These are phyloP conservation scores for Aptenodytes patagonicus DNA, from an alignment of 2,113 vertebrate genomes.

Conservation along the genomic window DNA sequence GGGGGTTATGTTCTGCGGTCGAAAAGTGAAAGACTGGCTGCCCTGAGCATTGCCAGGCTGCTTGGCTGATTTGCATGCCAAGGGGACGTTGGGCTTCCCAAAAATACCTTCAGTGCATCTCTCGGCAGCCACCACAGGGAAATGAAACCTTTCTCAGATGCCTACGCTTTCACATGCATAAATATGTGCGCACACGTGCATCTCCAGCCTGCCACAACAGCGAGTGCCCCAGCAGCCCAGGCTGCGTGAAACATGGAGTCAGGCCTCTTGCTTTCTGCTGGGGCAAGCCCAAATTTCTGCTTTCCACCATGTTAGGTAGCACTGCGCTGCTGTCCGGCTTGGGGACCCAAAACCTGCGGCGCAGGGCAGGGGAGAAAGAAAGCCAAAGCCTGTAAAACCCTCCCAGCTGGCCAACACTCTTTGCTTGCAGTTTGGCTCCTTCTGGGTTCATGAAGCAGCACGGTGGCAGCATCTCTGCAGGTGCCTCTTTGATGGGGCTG, in stretches of 20 bases:
- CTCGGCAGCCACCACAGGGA: slow-evolving; percentile 66
- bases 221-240: fast-evolving
- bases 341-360: fast-evolving
- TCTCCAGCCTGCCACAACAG: neutral
- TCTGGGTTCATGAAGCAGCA: neutral
- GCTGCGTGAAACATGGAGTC: neutral
- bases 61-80: slow-evolving; percentile 82
- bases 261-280: neutral
- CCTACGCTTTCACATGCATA: neutral
- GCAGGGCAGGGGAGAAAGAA: neutral
- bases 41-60: slow-evolving; percentile 83
- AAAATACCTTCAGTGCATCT: neutral
- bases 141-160: slow-evolving; percentile 73
- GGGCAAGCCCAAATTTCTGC: neutral
- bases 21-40: slow-evolving; percentile 19
- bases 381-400: neutral
- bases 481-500: neutral
- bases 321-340: neutral
- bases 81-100: neutral
- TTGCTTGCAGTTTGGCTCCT: neutral
- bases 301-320: neutral
- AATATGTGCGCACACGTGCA: fast-evolving
- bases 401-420: fast-evolving
- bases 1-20: fast-evolving
- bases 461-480: neutral